Conservation (phyloP, 2,797 vertebrate genomes). For the Pipistrellus pipistrellus region DNA sequence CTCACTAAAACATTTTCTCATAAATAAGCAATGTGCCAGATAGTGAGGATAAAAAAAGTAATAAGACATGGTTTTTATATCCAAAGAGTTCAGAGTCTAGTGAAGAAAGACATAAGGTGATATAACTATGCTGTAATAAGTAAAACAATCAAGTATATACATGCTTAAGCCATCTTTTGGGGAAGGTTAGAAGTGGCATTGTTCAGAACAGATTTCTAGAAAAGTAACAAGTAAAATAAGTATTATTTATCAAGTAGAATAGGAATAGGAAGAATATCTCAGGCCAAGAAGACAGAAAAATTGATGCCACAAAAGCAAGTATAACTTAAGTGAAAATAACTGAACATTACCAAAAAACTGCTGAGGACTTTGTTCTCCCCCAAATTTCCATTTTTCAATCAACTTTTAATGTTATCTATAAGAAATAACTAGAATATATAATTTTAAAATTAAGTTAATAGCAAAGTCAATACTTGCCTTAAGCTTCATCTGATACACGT, state of each 20-base stretch:
- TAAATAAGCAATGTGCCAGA: slow-evolving; percentile 10
- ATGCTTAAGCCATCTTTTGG: neutral
- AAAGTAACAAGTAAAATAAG: slow-evolving; percentile 2
- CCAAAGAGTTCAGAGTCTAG: slow-evolving; percentile 20
- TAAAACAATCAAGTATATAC: neutral
- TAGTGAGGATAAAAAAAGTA: slow-evolving; percentile 35
- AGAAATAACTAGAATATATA: slow-evolving; percentile 46
- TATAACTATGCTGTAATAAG: neutral
- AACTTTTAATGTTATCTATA: slow-evolving; percentile 53
- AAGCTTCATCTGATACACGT: neutral
- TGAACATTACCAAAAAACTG: slow-evolving; percentile 28
- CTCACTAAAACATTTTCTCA: slow-evolving; percentile 21
- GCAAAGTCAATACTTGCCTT: slow-evolving; percentile 41
- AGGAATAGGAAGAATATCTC: slow-evolving; percentile 44
- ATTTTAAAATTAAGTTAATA: slow-evolving; percentile 51
- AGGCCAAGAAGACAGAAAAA: neutral
- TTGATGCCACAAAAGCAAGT: neutral
- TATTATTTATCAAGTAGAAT: slow-evolving; percentile 5
- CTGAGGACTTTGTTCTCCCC: neutral
- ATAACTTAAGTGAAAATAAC: slow-evolving; percentile 10
- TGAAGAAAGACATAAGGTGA: slow-evolving; percentile 6
- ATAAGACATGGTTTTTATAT: neutral
- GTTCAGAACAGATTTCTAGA: slow-evolving; percentile 18
- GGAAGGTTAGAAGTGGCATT: neutral
- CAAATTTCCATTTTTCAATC: slow-evolving; percentile 50